These are phyloP conservation scores for Hemichromis elongatus DNA, from an alignment of 2,113 vertebrate genomes.

Conservation along the genomic window DNA sequence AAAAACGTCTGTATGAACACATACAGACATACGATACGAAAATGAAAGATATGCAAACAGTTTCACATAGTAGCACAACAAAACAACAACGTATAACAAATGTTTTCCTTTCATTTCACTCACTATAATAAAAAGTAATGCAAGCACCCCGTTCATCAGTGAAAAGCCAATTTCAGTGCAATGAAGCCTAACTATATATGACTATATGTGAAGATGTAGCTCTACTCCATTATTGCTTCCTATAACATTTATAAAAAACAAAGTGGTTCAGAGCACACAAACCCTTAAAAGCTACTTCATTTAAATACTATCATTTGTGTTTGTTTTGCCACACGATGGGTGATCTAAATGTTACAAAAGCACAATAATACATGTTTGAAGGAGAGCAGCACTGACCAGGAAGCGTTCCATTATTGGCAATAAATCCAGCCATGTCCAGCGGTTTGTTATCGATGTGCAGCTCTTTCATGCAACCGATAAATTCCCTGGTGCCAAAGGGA, in stretches of 20 bases:
- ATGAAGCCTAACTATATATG: not conserved
- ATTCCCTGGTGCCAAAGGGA: conserved; percentile 87
- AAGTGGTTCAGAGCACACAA: not conserved
- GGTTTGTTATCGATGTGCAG: conserved; percentile 89
- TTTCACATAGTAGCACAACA: not conserved
- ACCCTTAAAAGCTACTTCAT: not conserved
- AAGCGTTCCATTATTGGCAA: conserved; percentile 91
- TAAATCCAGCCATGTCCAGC: conserved; percentile 89
- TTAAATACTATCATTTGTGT: not conserved
- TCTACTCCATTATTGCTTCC: not conserved
- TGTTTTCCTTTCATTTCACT: not conserved
- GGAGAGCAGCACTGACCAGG: conserved; percentile 73
- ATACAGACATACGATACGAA: not conserved
- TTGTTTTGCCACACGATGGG: not conserved
- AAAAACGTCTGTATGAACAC: not conserved
- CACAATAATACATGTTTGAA: not conserved
- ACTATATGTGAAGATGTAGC: not conserved
- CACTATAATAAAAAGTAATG: not conserved
- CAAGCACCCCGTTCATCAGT: not conserved
- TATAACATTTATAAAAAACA: not conserved
- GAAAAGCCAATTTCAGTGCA: not conserved
- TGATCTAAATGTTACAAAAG: not conserved
- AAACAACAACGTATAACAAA: not conserved
- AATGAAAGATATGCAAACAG: not conserved
- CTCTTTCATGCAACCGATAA: conserved; percentile 94